Percentiles rank a stretch among this genome's conserved stretches.
phyloP scores from a whole-genome alignment of 2,113 vertebrate species.

The Peromyscus maniculatus region DNA sequence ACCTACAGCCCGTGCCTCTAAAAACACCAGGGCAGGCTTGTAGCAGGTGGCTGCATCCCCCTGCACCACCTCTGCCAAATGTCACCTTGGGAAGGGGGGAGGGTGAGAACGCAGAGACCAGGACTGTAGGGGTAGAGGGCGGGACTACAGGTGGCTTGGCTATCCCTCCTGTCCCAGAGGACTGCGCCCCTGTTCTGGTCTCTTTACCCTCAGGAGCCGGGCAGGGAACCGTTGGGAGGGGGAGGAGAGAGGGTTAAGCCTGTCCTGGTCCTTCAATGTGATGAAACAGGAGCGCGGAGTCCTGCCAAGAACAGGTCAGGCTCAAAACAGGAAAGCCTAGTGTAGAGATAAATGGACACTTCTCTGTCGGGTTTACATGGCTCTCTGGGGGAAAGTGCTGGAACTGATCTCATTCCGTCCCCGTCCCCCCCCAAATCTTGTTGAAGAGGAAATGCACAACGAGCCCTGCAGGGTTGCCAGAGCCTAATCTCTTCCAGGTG shows the following conservation, averaged over 20 bases:
- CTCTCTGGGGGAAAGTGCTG: conserved; percentile 56
- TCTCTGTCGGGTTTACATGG: conserved; percentile 18
- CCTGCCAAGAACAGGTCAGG: conserved; percentile 64
- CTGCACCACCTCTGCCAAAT: background rate
- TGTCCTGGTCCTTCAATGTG: background rate
- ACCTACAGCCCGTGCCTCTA: background rate
- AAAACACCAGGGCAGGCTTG: background rate
- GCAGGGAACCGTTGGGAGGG: background rate
- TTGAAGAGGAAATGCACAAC: conserved; percentile 44
- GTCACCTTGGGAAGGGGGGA: background rate
- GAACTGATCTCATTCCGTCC: conserved; percentile 51
- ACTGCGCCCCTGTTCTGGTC: background rate
- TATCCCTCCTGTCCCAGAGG: background rate
- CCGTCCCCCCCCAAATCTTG: background rate
- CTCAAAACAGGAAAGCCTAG: conserved; percentile 67
- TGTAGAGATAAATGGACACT: conserved; percentile 46
- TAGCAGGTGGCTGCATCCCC: background rate
- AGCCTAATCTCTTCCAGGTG: conserved; percentile 75
- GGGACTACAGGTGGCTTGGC: background rate
- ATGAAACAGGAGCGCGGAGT: background rate
- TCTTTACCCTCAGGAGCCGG: background rate
- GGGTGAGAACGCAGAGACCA: background rate
- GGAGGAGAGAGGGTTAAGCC: conserved; percentile 35
- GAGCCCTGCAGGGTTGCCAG: conserved; percentile 28
- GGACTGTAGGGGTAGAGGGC: too few species aligned